Evolutionary conservation across 1,140 invertebrate genomes (phyloP).

Genomic region (Hormaphis cornu): DNA sequence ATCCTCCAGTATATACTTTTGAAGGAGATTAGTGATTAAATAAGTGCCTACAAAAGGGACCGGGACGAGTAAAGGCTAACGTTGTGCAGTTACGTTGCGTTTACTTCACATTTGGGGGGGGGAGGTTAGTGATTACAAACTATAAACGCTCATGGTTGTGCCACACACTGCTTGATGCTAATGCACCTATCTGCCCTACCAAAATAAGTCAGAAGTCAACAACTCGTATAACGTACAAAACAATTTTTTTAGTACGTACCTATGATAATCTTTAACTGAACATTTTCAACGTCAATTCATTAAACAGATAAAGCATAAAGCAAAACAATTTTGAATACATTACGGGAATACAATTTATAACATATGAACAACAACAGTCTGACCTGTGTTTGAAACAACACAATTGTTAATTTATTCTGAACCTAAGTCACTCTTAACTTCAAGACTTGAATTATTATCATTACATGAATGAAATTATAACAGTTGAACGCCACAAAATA

Average conservation of each 20-base stretch:
- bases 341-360: neutral
- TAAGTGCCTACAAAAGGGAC: too few relatives aligned
- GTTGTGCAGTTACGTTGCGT: too few relatives aligned
- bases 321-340: slow-evolving; percentile 1
- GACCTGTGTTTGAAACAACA: slow-evolving; percentile 2
- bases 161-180: too few relatives aligned
- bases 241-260: neutral
- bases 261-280: neutral
- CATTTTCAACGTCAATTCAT: neutral
- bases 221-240: too few relatives aligned
- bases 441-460: neutral
- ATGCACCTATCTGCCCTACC: too few relatives aligned
- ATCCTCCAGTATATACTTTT: too few relatives aligned
- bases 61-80: too few relatives aligned
- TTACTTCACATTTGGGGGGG: too few relatives aligned
- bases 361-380: slow-evolving; percentile 6
- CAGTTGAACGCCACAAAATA: neutral
- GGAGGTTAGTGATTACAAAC: too few relatives aligned
- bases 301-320: neutral
- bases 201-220: too few relatives aligned
- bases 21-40: too few relatives aligned
- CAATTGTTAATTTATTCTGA: neutral
- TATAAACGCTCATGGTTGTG: too few relatives aligned
- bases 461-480: neutral
- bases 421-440: neutral